Evolutionary conservation across 2,888 invertebrate genomes (phyloP).

Genomic region (Agrochola lota): DNA sequence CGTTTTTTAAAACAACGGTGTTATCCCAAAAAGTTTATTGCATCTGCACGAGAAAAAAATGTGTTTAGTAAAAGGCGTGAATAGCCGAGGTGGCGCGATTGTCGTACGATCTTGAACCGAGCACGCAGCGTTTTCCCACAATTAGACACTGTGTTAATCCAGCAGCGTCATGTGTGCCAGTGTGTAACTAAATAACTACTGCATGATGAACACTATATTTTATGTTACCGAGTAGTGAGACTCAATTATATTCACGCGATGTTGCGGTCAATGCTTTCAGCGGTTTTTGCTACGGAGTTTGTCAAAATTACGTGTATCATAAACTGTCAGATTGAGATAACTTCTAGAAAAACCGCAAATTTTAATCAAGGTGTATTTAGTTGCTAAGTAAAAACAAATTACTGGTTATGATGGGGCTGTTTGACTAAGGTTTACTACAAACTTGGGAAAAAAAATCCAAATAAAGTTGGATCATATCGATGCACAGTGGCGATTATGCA

Average conservation of each 20-base stretch:
- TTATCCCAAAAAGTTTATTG: conserved; percentile 39
- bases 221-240: conserved; percentile 27
- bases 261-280: conserved; percentile 53
- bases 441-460: background rate
- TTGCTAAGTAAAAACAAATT: background rate
- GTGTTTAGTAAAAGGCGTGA: conserved; percentile 69
- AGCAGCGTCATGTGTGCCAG: conserved; percentile 25
- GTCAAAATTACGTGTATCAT: conserved; percentile 38
- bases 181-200: conserved; percentile 32
- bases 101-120: conserved; percentile 79
- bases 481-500: conserved; percentile 51
- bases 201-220: conserved; percentile 44
- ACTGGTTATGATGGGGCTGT: background rate
- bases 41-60: conserved; percentile 62
- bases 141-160: conserved; percentile 67
- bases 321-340: conserved; percentile 2
- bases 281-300: conserved; percentile 43
- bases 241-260: conserved; percentile 54
- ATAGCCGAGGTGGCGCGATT: conserved; percentile 79
- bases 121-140: conserved; percentile 72
- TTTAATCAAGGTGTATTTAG: background rate
- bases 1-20: conserved; percentile 31
- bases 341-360: conserved; percentile 18
- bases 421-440: background rate
- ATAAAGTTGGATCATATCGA: conserved; percentile 30